These are phyloP conservation scores for Hystrix cristata DNA, from an alignment of 2,113 vertebrate species.

Conservation along the genomic window DNA sequence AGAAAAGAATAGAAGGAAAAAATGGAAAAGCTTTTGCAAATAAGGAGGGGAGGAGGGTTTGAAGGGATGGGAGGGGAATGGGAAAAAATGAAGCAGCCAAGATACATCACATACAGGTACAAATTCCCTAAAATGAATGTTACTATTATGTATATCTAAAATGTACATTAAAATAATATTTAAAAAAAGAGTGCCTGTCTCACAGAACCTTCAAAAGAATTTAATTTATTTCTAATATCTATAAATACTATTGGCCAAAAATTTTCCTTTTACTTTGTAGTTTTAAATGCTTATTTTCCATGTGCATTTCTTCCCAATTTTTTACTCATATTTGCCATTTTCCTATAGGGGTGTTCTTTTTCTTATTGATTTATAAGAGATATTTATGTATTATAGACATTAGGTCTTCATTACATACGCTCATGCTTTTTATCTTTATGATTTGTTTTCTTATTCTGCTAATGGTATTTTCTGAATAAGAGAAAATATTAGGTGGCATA, in stretches of 20 bases:
- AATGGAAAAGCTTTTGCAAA: too few species aligned
- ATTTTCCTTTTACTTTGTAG: background rate
- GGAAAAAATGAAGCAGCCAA: too few species aligned
- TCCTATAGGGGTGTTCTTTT: background rate
- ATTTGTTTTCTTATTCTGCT: background rate
- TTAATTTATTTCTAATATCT: slow-evolving; percentile 42
- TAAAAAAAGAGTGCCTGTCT: background rate
- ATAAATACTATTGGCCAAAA: background rate
- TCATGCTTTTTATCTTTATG: background rate
- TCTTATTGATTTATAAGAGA: background rate
- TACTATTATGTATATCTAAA: too few species aligned
- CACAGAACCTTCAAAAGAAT: slow-evolving; percentile 14
- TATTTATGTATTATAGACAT: background rate
- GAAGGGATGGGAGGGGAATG: too few species aligned
- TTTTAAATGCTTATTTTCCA: slow-evolving; percentile 43
- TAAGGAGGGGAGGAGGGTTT: too few species aligned
- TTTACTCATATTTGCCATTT: background rate
- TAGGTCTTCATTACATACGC: background rate
- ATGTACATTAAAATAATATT: too few species aligned
- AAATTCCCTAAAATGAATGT: too few species aligned
- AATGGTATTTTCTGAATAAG: background rate
- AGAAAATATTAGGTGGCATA: background rate
- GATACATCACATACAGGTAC: too few species aligned
- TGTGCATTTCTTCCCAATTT: background rate
- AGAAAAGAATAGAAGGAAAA: too few species aligned